Conservation (phyloP, 1,140 invertebrate species). For the Drosophila pallidifrons region DNA sequence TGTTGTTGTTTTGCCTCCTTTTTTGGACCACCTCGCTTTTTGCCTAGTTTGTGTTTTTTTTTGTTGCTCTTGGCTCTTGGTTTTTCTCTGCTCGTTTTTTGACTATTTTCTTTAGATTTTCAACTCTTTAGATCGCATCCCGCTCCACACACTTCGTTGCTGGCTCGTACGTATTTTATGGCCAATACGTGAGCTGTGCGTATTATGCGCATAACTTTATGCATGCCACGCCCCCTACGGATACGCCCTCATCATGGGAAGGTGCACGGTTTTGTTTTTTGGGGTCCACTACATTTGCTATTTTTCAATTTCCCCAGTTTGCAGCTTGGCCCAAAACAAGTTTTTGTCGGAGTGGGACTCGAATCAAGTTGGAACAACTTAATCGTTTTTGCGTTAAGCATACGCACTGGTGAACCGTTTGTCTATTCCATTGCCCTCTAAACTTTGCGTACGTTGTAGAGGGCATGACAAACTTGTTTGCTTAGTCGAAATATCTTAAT, state of each 20-base stretch:
- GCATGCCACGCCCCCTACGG: conserved; percentile 49
- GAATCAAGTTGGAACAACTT: conserved; percentile 66
- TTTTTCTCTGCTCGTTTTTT: conserved; percentile 14
- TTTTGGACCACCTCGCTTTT: background rate
- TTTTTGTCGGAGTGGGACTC: conserved; percentile 1
- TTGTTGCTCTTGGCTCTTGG: background rate
- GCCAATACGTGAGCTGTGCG: conserved; percentile 78
- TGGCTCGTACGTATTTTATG: conserved; percentile 68
- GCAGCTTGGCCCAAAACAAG: conserved; percentile 5
- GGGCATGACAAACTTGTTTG: background rate
- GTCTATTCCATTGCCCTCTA: conserved; percentile 17
- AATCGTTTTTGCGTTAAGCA: conserved; percentile 81
- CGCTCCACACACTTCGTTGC: conserved; percentile 22
- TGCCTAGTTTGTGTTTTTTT: background rate
- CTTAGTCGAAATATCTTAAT: too few relatives aligned
- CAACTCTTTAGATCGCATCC: conserved; percentile 58
- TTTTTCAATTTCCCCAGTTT: conserved; percentile 75
- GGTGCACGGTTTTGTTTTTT: conserved; percentile 23
- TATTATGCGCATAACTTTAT: conserved; percentile 82
- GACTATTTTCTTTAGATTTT: conserved; percentile 75
- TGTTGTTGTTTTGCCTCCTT: conserved; percentile 32
- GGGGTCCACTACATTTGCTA: conserved; percentile 37
- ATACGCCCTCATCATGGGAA: background rate
- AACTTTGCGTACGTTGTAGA: background rate
- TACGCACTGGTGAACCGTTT: conserved; percentile 60